These are phyloP conservation scores for Lordiphosa stackelbergi DNA, from an alignment of 1,140 invertebrate species.

Conservation along the genomic window DNA sequence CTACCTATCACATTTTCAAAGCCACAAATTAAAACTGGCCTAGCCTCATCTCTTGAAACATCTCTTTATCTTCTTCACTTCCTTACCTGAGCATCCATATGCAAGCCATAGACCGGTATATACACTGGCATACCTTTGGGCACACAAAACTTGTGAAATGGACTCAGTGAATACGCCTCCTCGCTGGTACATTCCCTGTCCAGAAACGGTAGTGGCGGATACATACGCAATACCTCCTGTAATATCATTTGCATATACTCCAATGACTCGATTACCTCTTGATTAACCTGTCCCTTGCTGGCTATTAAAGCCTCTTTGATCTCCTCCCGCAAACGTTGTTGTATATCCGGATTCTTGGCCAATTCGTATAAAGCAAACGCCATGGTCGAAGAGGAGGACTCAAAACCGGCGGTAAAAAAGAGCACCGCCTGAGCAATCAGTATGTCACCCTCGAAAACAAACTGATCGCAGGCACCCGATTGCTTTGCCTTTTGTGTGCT, in stretches of 20 bases:
- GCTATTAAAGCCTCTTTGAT: constrained; percentile 72
- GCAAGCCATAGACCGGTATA: constrained; percentile 66
- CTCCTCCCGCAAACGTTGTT: constrained; percentile 77
- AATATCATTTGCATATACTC: constrained; percentile 77
- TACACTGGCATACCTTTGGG: constrained; percentile 66
- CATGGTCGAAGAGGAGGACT: constrained; percentile 78
- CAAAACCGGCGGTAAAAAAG: constrained; percentile 82
- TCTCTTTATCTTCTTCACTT: too few relatives aligned
- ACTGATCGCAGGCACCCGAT: constrained; percentile 17
- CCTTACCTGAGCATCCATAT: constrained; percentile 67
- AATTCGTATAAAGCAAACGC: constrained; percentile 79
- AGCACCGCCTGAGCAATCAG: constrained; percentile 81
- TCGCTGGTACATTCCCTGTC: constrained; percentile 77
- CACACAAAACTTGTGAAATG: constrained; percentile 49
- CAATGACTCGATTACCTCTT: constrained; percentile 76
- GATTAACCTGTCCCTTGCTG: constrained; percentile 71
- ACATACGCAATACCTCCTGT: constrained; percentile 80
- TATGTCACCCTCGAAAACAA: constrained; percentile 69
- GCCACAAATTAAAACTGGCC: too few relatives aligned
- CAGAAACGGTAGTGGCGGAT: constrained; percentile 80
- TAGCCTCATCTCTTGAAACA: too few relatives aligned
- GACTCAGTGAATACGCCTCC: constrained; percentile 43
- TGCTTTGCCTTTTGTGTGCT: constrained; percentile 39
- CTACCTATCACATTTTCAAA: too few relatives aligned
- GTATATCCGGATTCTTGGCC: constrained; percentile 76